Conservation (phyloP, 2,888 invertebrate genomes). For the Eilema depressum region DNA sequence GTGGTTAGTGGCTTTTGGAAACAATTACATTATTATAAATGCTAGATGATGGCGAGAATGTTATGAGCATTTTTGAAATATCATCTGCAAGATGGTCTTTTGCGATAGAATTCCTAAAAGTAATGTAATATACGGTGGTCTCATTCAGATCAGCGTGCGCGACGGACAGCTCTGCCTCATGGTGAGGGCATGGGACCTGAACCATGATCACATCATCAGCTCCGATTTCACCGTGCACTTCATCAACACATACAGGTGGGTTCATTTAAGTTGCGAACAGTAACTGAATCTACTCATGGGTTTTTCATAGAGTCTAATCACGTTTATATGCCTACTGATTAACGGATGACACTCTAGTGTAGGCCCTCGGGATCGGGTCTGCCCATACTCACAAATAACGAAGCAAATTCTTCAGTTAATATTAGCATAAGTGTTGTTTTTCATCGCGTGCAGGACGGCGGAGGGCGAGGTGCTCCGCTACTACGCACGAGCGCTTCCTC, state of each 20-base stretch:
- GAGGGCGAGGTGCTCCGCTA: constrained; percentile 79
- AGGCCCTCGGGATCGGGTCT: too few relatives aligned
- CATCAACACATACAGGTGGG: constrained; percentile 74
- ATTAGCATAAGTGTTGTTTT: neutral
- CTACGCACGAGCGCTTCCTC: constrained; percentile 67
- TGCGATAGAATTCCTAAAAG: too few relatives aligned
- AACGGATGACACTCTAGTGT: too few relatives aligned
- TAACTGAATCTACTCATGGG: too few relatives aligned
- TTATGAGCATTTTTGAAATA: too few relatives aligned
- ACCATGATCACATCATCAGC: constrained; percentile 93
- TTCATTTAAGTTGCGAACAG: too few relatives aligned
- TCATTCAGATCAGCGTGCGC: constrained; percentile 90
- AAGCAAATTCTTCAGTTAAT: too few relatives aligned
- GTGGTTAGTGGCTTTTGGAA: constrained; percentile 82
- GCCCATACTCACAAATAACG: too few relatives aligned
- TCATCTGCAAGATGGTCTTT: too few relatives aligned
- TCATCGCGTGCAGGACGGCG: constrained; percentile 64
- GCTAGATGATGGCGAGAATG: too few relatives aligned
- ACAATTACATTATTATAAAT: neutral
- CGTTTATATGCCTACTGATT: too few relatives aligned
- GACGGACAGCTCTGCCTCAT: constrained; percentile 93
- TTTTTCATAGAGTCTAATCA: too few relatives aligned
- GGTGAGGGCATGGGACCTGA: constrained; percentile 93
- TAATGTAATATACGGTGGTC: neutral
- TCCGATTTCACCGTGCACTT: constrained; percentile 91